Percentiles rank a stretch among this genome's conserved stretches.
phyloP scores from a whole-genome alignment of 2,888 invertebrate species.

The Agrotis clavis region DNA sequence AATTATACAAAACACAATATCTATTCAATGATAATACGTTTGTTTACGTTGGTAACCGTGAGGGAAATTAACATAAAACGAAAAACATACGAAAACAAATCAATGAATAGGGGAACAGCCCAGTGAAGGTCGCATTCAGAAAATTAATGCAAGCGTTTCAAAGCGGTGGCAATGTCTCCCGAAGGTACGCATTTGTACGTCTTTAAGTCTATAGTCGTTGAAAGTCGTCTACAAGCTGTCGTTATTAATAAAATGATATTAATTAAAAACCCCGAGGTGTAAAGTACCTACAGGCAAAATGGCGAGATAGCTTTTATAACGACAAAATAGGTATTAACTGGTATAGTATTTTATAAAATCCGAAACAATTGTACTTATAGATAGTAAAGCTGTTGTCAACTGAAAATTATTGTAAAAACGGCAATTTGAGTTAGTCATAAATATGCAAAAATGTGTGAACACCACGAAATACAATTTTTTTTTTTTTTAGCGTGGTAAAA shows the following conservation, averaged over 20 bases:
- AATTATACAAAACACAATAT: not conserved
- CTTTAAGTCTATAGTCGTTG: too few species aligned
- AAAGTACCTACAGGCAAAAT: too few species aligned
- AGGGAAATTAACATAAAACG: not conserved
- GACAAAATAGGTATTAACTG: too few species aligned
- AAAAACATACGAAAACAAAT: constrained; percentile 16
- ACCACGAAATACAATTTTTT: constrained; percentile 1
- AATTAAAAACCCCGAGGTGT: not conserved
- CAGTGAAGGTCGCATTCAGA: constrained; percentile 12
- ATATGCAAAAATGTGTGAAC: constrained; percentile 2
- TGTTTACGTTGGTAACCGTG: not conserved
- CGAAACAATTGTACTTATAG: not conserved
- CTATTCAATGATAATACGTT: not conserved
- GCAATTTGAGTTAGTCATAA: constrained; percentile 2
- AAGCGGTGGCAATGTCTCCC: not conserved
- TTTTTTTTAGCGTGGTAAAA: too few species aligned
- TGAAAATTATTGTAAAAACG: constrained; percentile 1
- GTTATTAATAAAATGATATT: not conserved
- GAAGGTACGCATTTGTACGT: not conserved
- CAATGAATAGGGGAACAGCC: not conserved
- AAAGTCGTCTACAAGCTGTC: not conserved
- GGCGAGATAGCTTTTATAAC: too few species aligned
- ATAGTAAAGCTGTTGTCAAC: not conserved
- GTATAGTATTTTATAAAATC: not conserved
- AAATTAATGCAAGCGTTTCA: constrained; percentile 3